Evolutionary conservation across 92 coral and sea anemone genomes (phyloP), one percentile per base, ranked within the genome.

Genomic region (Epizoanthus rinbou): DNA sequence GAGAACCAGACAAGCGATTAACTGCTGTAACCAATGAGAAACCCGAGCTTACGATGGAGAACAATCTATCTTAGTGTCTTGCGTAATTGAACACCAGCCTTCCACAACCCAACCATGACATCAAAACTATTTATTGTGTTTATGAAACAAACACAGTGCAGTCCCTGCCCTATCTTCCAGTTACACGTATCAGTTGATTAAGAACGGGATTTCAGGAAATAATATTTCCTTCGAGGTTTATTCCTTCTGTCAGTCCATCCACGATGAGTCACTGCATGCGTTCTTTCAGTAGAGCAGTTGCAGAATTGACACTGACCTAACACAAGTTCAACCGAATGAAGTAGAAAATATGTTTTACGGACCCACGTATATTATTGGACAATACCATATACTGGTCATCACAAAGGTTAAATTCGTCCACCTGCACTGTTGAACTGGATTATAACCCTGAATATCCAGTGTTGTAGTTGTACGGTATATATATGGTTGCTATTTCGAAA

Each of bases 31-130:
- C 9, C 58, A 60, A 78, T 43, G 14, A 43, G 23, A 18, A 24
- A 1, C 16, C 35, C 3, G 2, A 16, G 3, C 62, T 74, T 24
- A 5, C 5, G 25, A 50, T 45, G 72, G 70, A 65, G 17, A 21
- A 62, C 45, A 10, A 60, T 53, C 19, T 78, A 78, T 78, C 7
- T 78, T 78, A 16, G 69, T 21, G 11, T 21, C 54, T 78, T 78
- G 41, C 56, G 70, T 78, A 62, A 78, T 37, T 23, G 18, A 4
- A 11, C 19, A 43, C 71, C 8, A 37, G 6, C 11, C 57, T 63
- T 78, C 58, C 66, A n/a, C 50, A 78, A 43, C 41, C 41, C 45
- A 69, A 19, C 41, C 54, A 78, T 78, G 82, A 78, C 82, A 78
- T 78, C 81, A 78, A 43, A 50, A 65, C 69, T 67, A 33, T 67